phyloP scores from a whole-genome alignment of 2,888 invertebrate genomes.

The Mythimna ferrago region DNA sequence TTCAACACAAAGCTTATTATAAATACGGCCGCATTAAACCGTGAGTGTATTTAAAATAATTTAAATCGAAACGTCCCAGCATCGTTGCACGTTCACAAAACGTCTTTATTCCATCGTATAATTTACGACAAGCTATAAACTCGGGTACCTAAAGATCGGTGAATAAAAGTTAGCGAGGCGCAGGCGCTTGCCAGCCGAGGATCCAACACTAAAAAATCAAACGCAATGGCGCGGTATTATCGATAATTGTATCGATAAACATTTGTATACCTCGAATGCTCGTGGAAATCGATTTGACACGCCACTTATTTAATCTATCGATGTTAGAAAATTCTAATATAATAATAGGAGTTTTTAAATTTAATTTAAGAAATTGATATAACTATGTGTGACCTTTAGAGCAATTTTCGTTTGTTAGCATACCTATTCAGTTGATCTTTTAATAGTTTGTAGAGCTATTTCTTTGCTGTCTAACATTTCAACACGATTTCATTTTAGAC shows the following conservation, averaged over 20 bases:
- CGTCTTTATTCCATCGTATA: slow-evolving; percentile 85
- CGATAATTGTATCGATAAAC: slow-evolving; percentile 69
- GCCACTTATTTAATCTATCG: slow-evolving; percentile 61
- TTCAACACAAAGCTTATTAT: slow-evolving; percentile 83
- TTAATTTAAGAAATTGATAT: slow-evolving; percentile 58
- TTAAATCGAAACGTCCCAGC: slow-evolving; percentile 85
- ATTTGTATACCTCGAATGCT: slow-evolving; percentile 53
- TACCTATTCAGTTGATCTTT: slow-evolving; percentile 28
- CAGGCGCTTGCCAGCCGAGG: slow-evolving; percentile 74
- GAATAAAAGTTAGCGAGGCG: slow-evolving; percentile 85
- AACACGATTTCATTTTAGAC: neutral
- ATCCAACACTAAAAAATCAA: slow-evolving; percentile 78
- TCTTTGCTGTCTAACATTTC: slow-evolving; percentile 7
- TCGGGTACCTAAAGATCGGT: slow-evolving; percentile 83
- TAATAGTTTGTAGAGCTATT: slow-evolving; percentile 22
- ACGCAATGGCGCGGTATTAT: slow-evolving; percentile 62
- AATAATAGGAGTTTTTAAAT: slow-evolving; percentile 59
- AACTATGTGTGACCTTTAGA: slow-evolving; percentile 50
- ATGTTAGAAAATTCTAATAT: slow-evolving; percentile 48
- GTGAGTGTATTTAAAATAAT: slow-evolving; percentile 84
- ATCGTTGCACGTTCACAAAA: slow-evolving; percentile 82
- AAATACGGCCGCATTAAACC: slow-evolving; percentile 76
- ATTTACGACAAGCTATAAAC: slow-evolving; percentile 87
- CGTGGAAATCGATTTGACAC: slow-evolving; percentile 60
- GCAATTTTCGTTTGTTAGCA: slow-evolving; percentile 45